phyloP scores from a whole-genome alignment of 2,113 vertebrate genomes.

The Cranoglanis bouderius region DNA sequence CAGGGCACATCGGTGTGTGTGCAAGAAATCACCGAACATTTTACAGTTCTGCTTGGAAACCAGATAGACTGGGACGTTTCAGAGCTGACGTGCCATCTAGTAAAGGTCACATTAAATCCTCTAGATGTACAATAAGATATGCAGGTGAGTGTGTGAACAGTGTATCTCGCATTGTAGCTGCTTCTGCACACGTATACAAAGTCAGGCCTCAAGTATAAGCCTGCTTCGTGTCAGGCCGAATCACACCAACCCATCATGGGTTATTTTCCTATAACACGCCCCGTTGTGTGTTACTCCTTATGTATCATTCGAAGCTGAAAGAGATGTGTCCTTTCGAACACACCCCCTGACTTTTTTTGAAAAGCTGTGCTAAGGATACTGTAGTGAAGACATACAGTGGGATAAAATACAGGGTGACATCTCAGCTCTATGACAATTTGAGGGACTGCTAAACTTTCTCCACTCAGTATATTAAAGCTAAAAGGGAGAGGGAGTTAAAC shows the following conservation, averaged over 20 bases:
- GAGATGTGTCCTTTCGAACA: not conserved
- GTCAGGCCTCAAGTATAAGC: not conserved
- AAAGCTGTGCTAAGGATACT: not conserved
- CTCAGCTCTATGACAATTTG: too few species aligned
- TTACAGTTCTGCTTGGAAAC: not conserved
- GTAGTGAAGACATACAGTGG: too few species aligned
- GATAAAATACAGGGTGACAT: too few species aligned
- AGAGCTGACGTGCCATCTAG: not conserved
- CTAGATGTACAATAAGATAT: not conserved
- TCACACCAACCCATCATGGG: not conserved
- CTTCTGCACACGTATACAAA: not conserved
- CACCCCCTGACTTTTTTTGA: not conserved
- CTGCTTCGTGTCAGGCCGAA: not conserved
- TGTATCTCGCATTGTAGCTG: not conserved
- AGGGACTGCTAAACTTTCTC: too few species aligned
- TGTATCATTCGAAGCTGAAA: not conserved
- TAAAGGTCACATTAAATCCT: not conserved
- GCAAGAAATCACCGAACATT: not conserved
- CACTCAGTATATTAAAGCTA: too few species aligned
- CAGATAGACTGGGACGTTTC: not conserved
- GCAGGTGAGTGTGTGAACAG: not conserved
- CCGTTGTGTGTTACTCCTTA: not conserved
- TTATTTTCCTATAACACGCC: not conserved
- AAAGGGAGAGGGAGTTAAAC: too few species aligned
- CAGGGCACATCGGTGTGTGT: not conserved